Evolutionary conservation across 2,888 invertebrate genomes (phyloP), one percentile per base, ranked within the genome.

Genomic region (Oscheius sp.): DNA sequence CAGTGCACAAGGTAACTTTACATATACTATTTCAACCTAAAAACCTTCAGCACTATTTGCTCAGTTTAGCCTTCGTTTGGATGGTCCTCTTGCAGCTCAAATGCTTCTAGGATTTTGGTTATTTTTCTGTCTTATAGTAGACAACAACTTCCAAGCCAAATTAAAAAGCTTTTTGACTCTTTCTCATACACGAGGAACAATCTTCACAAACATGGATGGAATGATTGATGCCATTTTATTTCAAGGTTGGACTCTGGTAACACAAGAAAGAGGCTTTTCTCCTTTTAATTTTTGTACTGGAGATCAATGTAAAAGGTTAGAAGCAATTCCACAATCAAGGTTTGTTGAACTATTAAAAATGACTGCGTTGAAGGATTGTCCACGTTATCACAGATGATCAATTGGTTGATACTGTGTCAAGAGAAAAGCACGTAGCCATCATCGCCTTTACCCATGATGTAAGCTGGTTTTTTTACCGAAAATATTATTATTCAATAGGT

Each of bases 241-340:
- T 25, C 33, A 58, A 8, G 76, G 70, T 31, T 76, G 76, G 76
- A 74, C 70, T 0, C 25, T 76, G 23, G 72, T 76, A 2, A 15
- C 73, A 29, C 76, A 76, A 53, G 69, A 76, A 20, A 37, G 74
- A n/a, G 76, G 76, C 3, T 76, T 74, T 34, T 71, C 65, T 55
- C 76, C 76, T 23, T 58, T 65, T 20, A 37, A 70, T 5, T 74
- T 55, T 52, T 74, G 74, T 48, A 73, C 65, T 67, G 50, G 63
- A 10, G 69, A 69, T 15, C 76, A 76, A 25, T 73, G 74, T 48
- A 53, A 58, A 31, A 53, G 74, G 31, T 55, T 76, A 42, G 3
- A n/a, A 25, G 12, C 20, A 6, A 27, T 68, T 23, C 68, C 68
- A 6, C 12, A n/a, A 0, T 37, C 58, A 17, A 57, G 29, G 68